Evolutionary conservation across 2,797 vertebrate genomes (phyloP), one percentile per base, ranked within the genome.

Genomic region (Anguilla pacifica): DNA sequence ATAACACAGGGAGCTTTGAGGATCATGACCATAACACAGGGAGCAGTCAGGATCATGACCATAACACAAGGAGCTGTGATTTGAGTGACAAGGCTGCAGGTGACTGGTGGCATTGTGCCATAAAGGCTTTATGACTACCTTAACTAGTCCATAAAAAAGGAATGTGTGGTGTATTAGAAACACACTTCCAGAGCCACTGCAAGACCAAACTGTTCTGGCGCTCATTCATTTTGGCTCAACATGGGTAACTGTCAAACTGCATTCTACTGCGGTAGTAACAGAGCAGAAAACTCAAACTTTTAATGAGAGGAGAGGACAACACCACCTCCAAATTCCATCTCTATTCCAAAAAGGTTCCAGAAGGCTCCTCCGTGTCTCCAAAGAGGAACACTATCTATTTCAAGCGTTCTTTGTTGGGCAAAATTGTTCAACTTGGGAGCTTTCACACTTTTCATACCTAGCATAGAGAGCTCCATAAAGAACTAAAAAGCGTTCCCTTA

Each of bases 51-150:
- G 43, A 43, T 43, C 43, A 43, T 43, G 43, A 43, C 43, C 43
- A 43, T 43, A 43, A 43, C 43, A 43, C 43, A 22, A 15, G 83
- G 55, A 28, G 64, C 55, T 35, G 22, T 57, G 9, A 87, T 67
- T 81, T 87, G 4, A 5, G 79, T 79, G 28, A 22, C 5, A 19
- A 59, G 64, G 31, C 55, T 89, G 51, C 61, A 87, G 87, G 89
- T 46, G 11, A 13, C 31, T 3, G 55, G 28, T 61, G 88, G 84
- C 57, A 86, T 59, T 46, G 15, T 85, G 31, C 3, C 83, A 28
- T 79, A 67, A 89, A 90, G 87, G 86, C 93, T 94, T 94, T 89
- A 92, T 11, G n/a, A 93, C 90, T 51, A 87, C 90, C 86, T 90
- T 84, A 88, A 89, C 15, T 11, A 67, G 88, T 85, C 89, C 88